Conservation (phyloP, 2,797 vertebrate genomes). For the Sciaenops ocellatus region DNA sequence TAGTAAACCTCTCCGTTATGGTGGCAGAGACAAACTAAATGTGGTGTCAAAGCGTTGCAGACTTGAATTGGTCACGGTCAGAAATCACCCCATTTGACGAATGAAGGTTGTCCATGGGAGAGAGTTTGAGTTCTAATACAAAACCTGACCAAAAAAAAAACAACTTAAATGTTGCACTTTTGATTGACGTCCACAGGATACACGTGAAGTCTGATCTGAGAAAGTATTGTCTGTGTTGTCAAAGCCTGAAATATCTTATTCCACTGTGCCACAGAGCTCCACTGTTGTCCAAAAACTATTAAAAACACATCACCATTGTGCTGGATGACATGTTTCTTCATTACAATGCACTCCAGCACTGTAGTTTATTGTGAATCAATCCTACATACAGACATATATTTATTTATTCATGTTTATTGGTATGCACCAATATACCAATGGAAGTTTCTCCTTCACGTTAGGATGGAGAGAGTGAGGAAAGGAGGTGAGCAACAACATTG, state of each 20-base stretch:
- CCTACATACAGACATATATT: not conserved
- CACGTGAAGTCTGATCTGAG: not conserved
- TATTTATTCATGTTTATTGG: no score
- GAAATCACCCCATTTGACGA: constrained; percentile 9
- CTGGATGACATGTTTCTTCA: not conserved
- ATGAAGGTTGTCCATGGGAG: not conserved
- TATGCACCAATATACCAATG: not conserved
- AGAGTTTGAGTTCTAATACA: not conserved
- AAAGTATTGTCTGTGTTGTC: not conserved
- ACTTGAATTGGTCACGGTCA: not conserved
- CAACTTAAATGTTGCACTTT: not conserved
- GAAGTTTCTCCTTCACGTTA: no score
- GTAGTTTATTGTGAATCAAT: not conserved
- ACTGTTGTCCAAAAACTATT: not conserved
- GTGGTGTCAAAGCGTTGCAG: not conserved
- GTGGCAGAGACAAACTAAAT: not conserved
- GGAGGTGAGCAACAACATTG: no score
- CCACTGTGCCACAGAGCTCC: not conserved
- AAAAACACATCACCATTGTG: constrained; percentile 12
- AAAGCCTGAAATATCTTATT: not conserved
- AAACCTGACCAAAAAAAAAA: not conserved
- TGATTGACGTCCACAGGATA: not conserved
- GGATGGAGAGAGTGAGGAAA: no score
- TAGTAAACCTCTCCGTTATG: not conserved
- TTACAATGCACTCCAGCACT: not conserved